phyloP scores from a whole-genome alignment of 2,888 invertebrate species.

The Allacma fusca region DNA sequence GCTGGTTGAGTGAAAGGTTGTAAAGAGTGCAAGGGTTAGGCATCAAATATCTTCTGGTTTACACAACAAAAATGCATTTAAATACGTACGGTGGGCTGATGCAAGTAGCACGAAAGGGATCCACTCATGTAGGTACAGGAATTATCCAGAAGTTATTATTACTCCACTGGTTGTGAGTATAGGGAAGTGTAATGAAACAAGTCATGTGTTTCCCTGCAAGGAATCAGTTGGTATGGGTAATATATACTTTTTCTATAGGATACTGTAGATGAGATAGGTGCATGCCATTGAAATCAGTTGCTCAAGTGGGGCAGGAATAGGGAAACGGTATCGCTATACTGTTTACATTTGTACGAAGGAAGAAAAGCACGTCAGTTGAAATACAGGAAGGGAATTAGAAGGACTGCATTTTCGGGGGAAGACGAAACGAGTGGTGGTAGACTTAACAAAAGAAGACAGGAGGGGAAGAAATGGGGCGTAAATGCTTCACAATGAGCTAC shows the following conservation, averaged over 20 bases:
- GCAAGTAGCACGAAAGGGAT: not conserved
- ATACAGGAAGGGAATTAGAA: conserved; percentile 29
- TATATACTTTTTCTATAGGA: no score
- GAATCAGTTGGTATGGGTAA: no score
- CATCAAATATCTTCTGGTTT: no score
- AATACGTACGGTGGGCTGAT: not conserved
- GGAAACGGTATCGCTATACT: not conserved
- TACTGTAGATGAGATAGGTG: not conserved
- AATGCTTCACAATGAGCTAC: conserved; percentile 46
- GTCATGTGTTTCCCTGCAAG: no score
- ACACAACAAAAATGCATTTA: no score
- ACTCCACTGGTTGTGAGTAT: no score
- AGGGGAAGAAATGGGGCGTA: conserved; percentile 52
- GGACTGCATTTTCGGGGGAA: conserved; percentile 3
- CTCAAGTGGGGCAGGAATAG: not conserved
- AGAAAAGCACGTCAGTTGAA: not conserved
- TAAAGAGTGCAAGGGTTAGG: conserved; percentile 1
- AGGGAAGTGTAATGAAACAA: no score
- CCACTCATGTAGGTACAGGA: not conserved
- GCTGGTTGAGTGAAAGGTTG: not conserved
- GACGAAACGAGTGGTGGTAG: conserved; percentile 27
- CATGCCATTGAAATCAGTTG: not conserved
- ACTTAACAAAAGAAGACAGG: conserved; percentile 49
- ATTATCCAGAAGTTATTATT: no score
- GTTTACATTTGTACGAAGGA: conserved; percentile 4